Percentiles rank a stretch among this genome's conserved stretches.
Conservation (phyloP, 2,888 invertebrate genomes). For the Coleophora flavipennella region DNA sequence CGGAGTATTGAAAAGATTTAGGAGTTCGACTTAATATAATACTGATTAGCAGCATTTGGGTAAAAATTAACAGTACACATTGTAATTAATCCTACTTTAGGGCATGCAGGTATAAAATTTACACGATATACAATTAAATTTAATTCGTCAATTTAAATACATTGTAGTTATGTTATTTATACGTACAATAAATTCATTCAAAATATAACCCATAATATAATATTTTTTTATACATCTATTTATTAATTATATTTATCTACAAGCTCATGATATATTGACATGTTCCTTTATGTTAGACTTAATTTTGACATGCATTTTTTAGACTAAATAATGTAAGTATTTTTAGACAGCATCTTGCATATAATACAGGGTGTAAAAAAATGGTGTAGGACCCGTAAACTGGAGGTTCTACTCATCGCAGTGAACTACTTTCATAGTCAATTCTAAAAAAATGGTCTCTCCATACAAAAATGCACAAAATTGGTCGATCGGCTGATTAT, state of each 20-base stretch:
- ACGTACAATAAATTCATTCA: background rate
- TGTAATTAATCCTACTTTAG: background rate
- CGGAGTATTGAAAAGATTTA: background rate
- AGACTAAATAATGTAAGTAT: slow-evolving; percentile 4
- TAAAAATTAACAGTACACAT: no score
- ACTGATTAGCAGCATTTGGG: no score
- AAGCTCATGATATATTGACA: slow-evolving; percentile 50
- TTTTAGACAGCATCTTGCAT: slow-evolving; percentile 21
- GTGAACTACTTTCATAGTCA: no score
- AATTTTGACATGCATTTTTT: slow-evolving; percentile 27
- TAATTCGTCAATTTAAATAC: background rate
- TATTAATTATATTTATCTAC: slow-evolving; percentile 22
- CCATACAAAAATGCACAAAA: no score
- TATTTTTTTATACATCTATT: no score
- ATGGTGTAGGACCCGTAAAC: no score
- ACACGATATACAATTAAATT: background rate
- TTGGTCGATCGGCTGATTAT: no score
- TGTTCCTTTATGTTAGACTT: slow-evolving; percentile 28
- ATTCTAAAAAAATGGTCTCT: no score
- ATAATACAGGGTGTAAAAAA: no score
- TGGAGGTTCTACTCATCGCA: no score
- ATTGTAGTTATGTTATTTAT: background rate
- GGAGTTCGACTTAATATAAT: no score
- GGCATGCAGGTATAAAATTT: no score
- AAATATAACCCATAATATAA: slow-evolving; percentile 5